Conservation (phyloP, 2,113 vertebrate species). For the Oncorhynchus clarkii region DNA sequence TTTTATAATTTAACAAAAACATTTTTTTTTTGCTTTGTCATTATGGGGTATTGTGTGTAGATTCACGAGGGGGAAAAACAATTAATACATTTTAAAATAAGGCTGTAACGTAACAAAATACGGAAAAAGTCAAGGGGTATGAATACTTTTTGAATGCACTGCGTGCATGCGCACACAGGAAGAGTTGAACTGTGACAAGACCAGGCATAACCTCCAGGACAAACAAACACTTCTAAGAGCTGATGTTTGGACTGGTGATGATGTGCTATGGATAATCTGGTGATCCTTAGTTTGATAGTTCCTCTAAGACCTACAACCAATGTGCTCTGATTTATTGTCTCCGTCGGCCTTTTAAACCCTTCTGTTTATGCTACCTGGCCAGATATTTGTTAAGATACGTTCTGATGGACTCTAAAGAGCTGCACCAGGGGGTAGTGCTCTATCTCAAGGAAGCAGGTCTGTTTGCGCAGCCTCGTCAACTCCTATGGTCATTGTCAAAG, state of each 20-base stretch:
- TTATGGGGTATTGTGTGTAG: too few species aligned
- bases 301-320: not conserved
- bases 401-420: not conserved
- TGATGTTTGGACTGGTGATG: not conserved
- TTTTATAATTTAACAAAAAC: too few species aligned
- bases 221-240: not conserved
- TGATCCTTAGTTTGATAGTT: not conserved
- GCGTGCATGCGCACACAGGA: not conserved
- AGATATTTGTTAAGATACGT: slow-evolving; percentile 31
- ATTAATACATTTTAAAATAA: too few species aligned
- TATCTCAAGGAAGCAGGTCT: too few species aligned
- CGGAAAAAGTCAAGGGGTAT: too few species aligned
- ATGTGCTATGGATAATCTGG: not conserved
- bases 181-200: not conserved
- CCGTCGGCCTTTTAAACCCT: not conserved
- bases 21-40: too few species aligned
- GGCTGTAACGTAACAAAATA: too few species aligned
- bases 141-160: too few species aligned
- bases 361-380: slow-evolving; percentile 20
- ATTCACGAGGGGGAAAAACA: too few species aligned
- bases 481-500: too few species aligned
- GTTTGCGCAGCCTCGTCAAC: too few species aligned
- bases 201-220: slow-evolving; percentile 14
- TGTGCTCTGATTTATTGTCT: slow-evolving; percentile 1
- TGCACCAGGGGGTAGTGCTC: not conserved